phyloP scores from a whole-genome alignment of 64 coral and sea anemone species.

The Catalaphyllia jardinei region DNA sequence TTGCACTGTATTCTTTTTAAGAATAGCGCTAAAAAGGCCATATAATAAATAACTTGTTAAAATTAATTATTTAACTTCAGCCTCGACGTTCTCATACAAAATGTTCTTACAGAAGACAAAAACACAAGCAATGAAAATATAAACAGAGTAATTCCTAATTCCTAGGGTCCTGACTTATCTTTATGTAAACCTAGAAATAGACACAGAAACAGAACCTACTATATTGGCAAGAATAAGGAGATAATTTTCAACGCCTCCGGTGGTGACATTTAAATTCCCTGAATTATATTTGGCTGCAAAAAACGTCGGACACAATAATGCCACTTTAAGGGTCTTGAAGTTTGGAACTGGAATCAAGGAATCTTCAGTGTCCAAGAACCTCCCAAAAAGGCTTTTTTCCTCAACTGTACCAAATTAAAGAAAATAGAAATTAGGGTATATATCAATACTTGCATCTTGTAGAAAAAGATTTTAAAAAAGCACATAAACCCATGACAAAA shows the following conservation, averaged over 20 bases:
- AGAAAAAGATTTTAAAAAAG: too few species aligned
- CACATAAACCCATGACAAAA: too few species aligned
- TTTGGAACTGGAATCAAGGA: background rate
- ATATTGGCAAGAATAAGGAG: conserved; percentile 21
- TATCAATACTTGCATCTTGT: background rate
- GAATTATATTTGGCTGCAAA: background rate
- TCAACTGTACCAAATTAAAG: background rate
- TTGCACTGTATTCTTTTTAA: too few species aligned
- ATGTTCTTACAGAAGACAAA: too few species aligned
- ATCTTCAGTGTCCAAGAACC: background rate
- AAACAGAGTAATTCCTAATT: too few species aligned
- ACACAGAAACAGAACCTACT: background rate
- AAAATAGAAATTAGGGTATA: background rate
- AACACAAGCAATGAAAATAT: too few species aligned
- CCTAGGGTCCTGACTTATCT: too few species aligned
- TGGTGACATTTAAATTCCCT: background rate
- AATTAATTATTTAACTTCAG: too few species aligned
- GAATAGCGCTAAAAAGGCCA: too few species aligned
- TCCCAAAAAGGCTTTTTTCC: background rate
- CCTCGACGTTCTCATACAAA: too few species aligned
- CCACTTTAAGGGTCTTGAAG: conserved; percentile 21
- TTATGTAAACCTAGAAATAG: too few species aligned
- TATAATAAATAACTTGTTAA: too few species aligned
- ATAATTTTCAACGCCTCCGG: background rate
- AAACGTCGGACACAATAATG: background rate